phyloP scores from a whole-genome alignment of 2,113 vertebrate genomes.

The Meles meles region DNA sequence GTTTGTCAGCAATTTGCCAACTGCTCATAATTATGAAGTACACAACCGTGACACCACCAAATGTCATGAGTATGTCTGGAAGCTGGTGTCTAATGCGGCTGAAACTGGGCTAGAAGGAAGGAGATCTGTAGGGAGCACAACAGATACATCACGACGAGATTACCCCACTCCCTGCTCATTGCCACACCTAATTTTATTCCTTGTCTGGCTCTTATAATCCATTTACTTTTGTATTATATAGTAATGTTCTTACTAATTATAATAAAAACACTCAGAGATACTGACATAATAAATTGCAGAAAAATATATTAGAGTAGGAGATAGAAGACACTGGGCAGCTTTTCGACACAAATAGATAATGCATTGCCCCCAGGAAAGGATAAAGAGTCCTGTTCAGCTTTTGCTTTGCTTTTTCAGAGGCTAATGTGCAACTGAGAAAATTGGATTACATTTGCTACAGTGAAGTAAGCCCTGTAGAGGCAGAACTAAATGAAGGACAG shows the following conservation, averaged over 20 bases:
- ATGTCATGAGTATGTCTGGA: not conserved
- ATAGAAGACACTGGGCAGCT: not conserved
- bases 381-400: conserved; percentile 17
- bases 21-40: not conserved
- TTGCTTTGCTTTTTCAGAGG: conserved; percentile 27
- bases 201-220: conserved; percentile 16
- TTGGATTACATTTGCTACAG: conserved; percentile 25
- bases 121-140: not conserved
- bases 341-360: conserved; percentile 51
- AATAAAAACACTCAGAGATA: conserved; percentile 7
- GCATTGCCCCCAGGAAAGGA: not conserved
- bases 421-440: conserved; percentile 43
- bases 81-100: not conserved
- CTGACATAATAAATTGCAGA: conserved; percentile 4
- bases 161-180: not conserved
- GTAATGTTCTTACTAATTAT: conserved; percentile 13
- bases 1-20: not conserved
- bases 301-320: not conserved
- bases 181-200: not conserved
- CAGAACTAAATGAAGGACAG: not conserved
- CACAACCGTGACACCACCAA: not conserved
- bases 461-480: not conserved
- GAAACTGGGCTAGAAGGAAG: not conserved
- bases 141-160: not conserved
- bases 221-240: conserved; percentile 44